Percentiles rank a stretch among this genome's conserved stretches.
Evolutionary conservation across 2,888 invertebrate species (phyloP).

Genomic region (Tachina fera): DNA sequence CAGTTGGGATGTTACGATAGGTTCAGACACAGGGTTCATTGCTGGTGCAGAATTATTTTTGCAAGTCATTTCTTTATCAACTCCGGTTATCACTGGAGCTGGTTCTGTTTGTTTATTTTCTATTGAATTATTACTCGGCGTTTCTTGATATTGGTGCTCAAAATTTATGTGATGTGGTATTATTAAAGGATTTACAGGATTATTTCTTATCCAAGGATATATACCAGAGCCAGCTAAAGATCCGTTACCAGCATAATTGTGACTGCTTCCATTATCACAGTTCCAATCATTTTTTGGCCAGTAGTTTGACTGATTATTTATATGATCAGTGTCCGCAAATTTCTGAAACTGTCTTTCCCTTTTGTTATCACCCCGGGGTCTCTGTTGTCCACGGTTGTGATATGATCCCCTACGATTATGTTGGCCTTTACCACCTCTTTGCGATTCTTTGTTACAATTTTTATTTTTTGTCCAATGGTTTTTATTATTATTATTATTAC

Average conservation of each 20-base stretch:
- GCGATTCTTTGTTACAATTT: not conserved
- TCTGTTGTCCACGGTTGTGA: slow-evolving; percentile 7
- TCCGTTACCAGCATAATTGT: not conserved
- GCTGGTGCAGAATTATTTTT: slow-evolving; percentile 1
- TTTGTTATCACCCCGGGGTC: not conserved
- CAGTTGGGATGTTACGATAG: not conserved
- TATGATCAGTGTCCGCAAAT: slow-evolving; percentile 67
- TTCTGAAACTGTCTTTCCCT: slow-evolving; percentile 72
- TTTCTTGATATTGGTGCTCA: not conserved
- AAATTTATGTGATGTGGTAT: slow-evolving; percentile 17
- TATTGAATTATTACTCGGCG: not conserved
- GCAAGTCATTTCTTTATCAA: not conserved
- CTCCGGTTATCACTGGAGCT: not conserved
- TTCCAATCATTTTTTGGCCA: slow-evolving; percentile 28
- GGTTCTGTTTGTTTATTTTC: not conserved
- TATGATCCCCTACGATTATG: not conserved
- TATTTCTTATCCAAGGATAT: slow-evolving; percentile 35
- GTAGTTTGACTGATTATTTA: not conserved
- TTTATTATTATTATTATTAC: not conserved
- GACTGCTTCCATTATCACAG: not conserved
- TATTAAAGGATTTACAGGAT: slow-evolving; percentile 19
- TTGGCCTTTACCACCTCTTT: slow-evolving; percentile 4
- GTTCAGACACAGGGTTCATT: not conserved
- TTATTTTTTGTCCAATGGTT: not conserved
- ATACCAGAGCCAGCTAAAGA: not conserved